Evolutionary conservation across 2,113 vertebrate species (phyloP).

Genomic region (Amphiprion ocellaris): DNA sequence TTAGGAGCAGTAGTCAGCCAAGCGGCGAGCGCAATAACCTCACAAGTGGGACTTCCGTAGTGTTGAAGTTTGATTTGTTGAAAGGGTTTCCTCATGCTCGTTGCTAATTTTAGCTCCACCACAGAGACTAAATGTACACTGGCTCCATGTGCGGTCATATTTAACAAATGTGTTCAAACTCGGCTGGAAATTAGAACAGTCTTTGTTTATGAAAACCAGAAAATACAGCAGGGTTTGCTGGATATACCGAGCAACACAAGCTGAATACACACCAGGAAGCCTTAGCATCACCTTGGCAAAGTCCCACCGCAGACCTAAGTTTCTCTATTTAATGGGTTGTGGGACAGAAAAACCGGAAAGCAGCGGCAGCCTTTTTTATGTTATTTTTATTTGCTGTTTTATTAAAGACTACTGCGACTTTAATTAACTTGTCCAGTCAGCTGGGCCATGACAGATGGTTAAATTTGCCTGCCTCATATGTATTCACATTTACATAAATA

Average conservation of each 20-base stretch:
- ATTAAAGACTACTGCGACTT: constrained; percentile 15
- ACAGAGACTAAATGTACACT: background rate
- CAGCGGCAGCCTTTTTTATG: background rate
- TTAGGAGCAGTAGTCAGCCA: constrained; percentile 1
- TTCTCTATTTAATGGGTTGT: constrained; percentile 12
- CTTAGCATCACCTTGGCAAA: background rate
- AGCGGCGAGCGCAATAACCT: constrained; percentile 1
- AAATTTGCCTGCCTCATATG: background rate
- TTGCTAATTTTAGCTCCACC: constrained; percentile 34
- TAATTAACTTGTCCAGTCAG: constrained; percentile 50
- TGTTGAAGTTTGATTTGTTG: constrained; percentile 16
- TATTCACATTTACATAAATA: constrained; percentile 16
- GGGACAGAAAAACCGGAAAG: background rate
- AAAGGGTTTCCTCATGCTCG: constrained; percentile 10
- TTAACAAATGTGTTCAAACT: constrained; percentile 24
- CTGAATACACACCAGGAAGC: too few relatives aligned
- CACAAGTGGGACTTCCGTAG: background rate
- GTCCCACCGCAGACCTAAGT: background rate
- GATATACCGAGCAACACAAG: too few relatives aligned
- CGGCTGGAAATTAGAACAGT: constrained; percentile 26
- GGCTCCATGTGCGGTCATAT: background rate
- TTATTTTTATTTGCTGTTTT: background rate
- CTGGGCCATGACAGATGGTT: constrained; percentile 27
- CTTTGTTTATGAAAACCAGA: background rate
- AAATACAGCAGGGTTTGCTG: too few relatives aligned